Base-by-base conservation (phyloP, 2,797 vertebrate species). In the Sebastes oblongus region DNA sequence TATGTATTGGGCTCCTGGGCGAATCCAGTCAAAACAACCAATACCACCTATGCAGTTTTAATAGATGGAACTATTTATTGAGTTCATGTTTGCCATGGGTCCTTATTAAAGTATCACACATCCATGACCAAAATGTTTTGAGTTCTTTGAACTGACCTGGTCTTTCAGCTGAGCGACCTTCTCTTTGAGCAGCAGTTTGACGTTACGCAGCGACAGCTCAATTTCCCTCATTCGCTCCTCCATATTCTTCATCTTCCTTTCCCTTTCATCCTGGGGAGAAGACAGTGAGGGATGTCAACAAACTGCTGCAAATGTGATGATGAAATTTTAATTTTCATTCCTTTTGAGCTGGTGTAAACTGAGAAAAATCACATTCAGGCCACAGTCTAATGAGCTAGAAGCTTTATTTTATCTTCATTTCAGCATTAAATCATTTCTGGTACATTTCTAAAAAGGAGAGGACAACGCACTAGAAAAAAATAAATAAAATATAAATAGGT, bases 161-260 rank as follows among this genome's bases (percentile, higher is more conserved):
- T 98, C 97, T 91, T 97, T 98, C 59, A 99, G 96, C 92, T 99
- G 98, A 87, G 95, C 93, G 2, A 98, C 98, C 94, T 99, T 99
- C 70, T 99, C 97, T 84, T 96, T 97, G 80, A 99, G 96, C 89
- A 99, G 96, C 81, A 97, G 95, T 85, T 99, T 99, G 71, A 99
- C 96, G 46, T 98, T 96, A 70, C 93, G 96, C 32, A 99, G 95
- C 34, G 97, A 98, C 89, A 97, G 93, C 79, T 98, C 98, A 30
- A 99, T 96, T 75, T 99, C 98, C 84, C 92, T 95, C 98, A 99
- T 97, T 1, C 97, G 93, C 69, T 95, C 96, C 89, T 98, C 98
- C 98, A 98, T 98, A 72, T 88, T 95, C 78, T 91, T 93, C 76
- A 98, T 94, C 82, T 95, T 96, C 77, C 90, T 92, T 83, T 94